phyloP scores from a whole-genome alignment of 2,888 invertebrate genomes.

The Keiferia lycopersicella region DNA sequence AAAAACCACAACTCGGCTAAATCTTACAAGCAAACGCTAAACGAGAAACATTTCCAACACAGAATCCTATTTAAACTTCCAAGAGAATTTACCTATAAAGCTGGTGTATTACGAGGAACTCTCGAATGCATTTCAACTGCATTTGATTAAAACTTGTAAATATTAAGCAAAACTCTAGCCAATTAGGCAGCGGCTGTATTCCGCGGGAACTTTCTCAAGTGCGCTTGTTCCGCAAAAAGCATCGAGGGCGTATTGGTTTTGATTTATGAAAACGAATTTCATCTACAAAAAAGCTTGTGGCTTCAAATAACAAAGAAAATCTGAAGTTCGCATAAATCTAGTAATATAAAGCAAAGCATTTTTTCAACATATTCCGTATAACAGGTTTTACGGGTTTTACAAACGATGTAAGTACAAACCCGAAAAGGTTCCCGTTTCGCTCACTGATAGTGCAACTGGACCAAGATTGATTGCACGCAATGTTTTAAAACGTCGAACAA shows the following conservation, averaged over 20 bases:
- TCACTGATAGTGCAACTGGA: conserved; percentile 37
- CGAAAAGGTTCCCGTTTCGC: background rate
- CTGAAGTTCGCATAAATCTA: no score
- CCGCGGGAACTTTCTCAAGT: conserved; percentile 58
- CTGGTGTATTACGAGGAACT: conserved; percentile 51
- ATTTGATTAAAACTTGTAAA: conserved; percentile 69
- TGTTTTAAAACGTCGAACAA: conserved; percentile 51
- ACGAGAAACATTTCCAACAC: conserved; percentile 36
- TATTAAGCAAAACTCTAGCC: conserved; percentile 67
- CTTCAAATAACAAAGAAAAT: no score
- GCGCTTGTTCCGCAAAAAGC: conserved; percentile 53
- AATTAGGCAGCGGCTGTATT: conserved; percentile 66
- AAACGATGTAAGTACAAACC: background rate
- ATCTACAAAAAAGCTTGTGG: background rate
- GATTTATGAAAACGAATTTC: conserved; percentile 50
- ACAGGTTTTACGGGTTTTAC: background rate
- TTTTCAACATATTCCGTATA: no score
- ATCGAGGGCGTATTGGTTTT: conserved; percentile 62
- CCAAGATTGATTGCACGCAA: conserved; percentile 48
- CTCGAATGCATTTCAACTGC: conserved; percentile 54
- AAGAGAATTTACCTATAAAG: conserved; percentile 42
- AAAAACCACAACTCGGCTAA: conserved; percentile 21
- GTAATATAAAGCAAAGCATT: no score
- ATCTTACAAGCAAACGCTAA: conserved; percentile 25
- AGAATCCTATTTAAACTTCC: conserved; percentile 46